Evolutionary conservation across 2,113 vertebrate genomes (phyloP), one percentile per base, ranked within the genome.

Genomic region (Polyodon spathula): DNA sequence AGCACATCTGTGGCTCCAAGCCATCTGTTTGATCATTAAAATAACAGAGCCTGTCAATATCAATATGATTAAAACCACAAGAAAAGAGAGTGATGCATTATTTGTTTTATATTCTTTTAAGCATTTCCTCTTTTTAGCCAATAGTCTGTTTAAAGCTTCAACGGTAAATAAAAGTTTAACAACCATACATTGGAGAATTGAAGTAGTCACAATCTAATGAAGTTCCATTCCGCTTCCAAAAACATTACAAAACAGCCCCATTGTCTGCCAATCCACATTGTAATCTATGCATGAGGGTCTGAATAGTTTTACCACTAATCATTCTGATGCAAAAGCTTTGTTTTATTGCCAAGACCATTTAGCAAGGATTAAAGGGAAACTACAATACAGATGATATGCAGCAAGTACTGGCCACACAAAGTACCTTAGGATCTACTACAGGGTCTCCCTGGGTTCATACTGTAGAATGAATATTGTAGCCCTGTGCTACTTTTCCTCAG

Each of bases 11-110:
- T 74, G 75, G 78, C 73, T 74, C 68, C 63, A 75, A 72, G 77
- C 79, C 79, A 81, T 81, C 75, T 80, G 72, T 70, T 81, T 77
- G 73, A 74, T 71, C 68, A 73, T 79, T 83, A 85, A 77, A 70
- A 68, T 68, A 79, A n/a, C n/a, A 77, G 65, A 75, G 81, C 73
- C 46, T n/a, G 4, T 7, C 46, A 50, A 50, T 50, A 14, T 50
- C n/a, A 50, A 50, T 14, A 50, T n/a, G 10, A 50, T 8, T 14
- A 50, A 50, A 12, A 12, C 42, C 42, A 43, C 42, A 8, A 50
- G 10, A 50, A 50, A 12, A 12, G 46, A 7, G 46, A 7, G 11
- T 10, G 11, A 6, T 43, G 6, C 6, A 8, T 43, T 43, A 8
- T 43, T 8, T 43, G 42, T 43, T 43, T 43, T 43, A 8, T 11